Evolutionary conservation across 2,113 vertebrate genomes (phyloP).

Genomic region (Odontesthes bonariensis): DNA sequence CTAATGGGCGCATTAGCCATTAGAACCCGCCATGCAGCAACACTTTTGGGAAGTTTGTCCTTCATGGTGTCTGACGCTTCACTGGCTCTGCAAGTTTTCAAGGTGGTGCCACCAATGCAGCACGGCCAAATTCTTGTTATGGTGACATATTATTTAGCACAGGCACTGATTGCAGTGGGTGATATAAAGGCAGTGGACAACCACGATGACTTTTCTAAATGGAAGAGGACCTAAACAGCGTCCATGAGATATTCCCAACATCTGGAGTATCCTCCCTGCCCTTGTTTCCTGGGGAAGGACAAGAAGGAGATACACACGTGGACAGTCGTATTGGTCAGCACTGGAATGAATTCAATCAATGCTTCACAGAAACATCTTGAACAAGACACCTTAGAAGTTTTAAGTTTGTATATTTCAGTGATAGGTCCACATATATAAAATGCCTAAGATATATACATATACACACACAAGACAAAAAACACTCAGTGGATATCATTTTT

Average conservation of each 20-base stretch:
- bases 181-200: conserved; percentile 67
- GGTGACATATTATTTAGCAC: conserved; percentile 87
- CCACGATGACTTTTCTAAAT: conserved; percentile 73
- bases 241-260: neutral
- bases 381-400: neutral
- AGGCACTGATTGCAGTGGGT: conserved; percentile 83
- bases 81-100: conserved; percentile 83
- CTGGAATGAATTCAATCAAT: neutral
- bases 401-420: neutral
- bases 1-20: conserved; percentile 79
- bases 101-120: conserved; percentile 41
- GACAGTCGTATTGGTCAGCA: neutral
- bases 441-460: neutral
- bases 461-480: conserved; percentile 1
- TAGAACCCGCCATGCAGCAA: conserved; percentile 22
- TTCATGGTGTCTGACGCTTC: conserved; percentile 84
- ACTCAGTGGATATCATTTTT: neutral
- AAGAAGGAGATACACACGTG: neutral
- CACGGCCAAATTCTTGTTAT: conserved; percentile 76
- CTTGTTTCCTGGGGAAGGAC: neutral
- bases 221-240: conserved; percentile 76
- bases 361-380: neutral
- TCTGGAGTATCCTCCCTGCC: neutral
- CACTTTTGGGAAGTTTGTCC: conserved; percentile 75
- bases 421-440: neutral